Evolutionary conservation across 2,888 invertebrate species (phyloP).

Genomic region (Conchocele bisecta): DNA sequence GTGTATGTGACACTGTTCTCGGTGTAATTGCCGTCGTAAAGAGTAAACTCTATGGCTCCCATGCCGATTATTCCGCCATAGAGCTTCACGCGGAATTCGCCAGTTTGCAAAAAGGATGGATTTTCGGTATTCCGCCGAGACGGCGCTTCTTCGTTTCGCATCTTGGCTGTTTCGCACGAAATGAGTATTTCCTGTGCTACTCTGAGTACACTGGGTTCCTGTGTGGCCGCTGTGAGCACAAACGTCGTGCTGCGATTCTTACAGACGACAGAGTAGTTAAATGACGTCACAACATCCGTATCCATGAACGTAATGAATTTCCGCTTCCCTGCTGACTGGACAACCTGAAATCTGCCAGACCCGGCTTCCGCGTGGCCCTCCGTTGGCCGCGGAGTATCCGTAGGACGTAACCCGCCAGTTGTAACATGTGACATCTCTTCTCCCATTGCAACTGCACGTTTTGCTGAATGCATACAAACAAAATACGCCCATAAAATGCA

Average conservation of each 20-base stretch:
- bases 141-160: background rate
- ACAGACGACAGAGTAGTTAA: slow-evolving; percentile 38
- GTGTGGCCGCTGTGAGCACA: slow-evolving; percentile 4
- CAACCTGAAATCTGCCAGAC: slow-evolving; percentile 15
- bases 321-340: slow-evolving; percentile 20
- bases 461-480: no score
- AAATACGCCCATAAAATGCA: no score
- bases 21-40: no score
- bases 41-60: slow-evolving; percentile 7
- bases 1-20: no score
- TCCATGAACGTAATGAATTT: slow-evolving; percentile 35
- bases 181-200: slow-evolving; percentile 12
- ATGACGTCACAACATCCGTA: slow-evolving; percentile 25
- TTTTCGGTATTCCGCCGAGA: background rate
- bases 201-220: background rate
- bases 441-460: no score
- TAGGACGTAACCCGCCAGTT: no score
- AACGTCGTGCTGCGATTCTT: slow-evolving; percentile 4
- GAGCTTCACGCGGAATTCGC: slow-evolving; percentile 17
- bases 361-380: background rate
- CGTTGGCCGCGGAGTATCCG: no score
- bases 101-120: slow-evolving; percentile 4
- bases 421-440: no score
- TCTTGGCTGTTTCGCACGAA: slow-evolving; percentile 15
- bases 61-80: slow-evolving; percentile 23